phyloP scores from a whole-genome alignment of 2,113 vertebrate species.

The Psilopogon haemacephalus region DNA sequence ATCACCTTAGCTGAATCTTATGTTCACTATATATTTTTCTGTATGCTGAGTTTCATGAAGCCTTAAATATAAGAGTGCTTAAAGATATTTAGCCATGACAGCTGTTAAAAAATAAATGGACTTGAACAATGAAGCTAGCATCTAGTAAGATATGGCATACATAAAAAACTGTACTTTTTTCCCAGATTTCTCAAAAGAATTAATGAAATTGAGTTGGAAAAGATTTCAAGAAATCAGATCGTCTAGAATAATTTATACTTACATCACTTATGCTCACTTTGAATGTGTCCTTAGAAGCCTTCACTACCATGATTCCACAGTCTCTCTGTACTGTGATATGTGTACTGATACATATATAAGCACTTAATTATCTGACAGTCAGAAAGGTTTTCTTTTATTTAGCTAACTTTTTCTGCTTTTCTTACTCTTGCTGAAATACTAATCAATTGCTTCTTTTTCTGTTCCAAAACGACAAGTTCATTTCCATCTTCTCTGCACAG shows the following conservation, averaged over 20 bases:
- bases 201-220: not conserved
- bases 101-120: conserved; percentile 26
- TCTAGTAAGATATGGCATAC: not conserved
- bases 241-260: not conserved
- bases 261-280: not conserved
- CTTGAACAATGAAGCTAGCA: conserved; percentile 11
- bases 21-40: not conserved
- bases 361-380: not conserved
- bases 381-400: not conserved
- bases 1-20: not conserved
- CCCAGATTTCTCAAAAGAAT: not conserved
- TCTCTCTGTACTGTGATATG: not conserved
- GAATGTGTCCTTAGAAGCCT: not conserved
- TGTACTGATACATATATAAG: not conserved
- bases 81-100: conserved; percentile 20
- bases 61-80: conserved; percentile 35
- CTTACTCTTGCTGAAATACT: not conserved
- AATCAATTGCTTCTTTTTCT: not conserved
- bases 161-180: not conserved
- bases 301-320: not conserved
- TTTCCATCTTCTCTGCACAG: not conserved
- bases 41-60: not conserved
- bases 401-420: not conserved
- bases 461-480: not conserved
- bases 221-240: not conserved